Evolutionary conservation across 2,797 vertebrate genomes (phyloP).

Genomic region (Choloepus didactylus): DNA sequence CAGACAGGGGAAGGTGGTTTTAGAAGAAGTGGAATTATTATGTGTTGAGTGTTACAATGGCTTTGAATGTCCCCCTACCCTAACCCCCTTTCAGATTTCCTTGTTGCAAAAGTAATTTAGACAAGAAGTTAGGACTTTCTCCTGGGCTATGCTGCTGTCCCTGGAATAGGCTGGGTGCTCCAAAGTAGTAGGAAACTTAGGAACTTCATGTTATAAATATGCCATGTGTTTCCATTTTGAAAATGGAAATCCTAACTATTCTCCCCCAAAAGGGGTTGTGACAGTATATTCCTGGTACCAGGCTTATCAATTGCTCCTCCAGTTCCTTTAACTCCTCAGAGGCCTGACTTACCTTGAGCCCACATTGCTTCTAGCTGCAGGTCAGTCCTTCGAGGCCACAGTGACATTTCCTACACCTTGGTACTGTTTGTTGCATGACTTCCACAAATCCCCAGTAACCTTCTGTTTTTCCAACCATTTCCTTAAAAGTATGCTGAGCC

Average conservation of each 20-base stretch:
- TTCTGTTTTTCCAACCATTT: conserved; percentile 1
- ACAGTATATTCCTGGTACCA: neutral
- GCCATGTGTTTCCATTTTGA: neutral
- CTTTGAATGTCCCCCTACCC: neutral
- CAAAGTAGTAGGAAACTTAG: neutral
- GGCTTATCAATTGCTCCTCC: neutral
- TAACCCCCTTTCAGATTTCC: neutral
- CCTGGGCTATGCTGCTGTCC: neutral
- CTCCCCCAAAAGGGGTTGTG: neutral
- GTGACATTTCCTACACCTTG: neutral
- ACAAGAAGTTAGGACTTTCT: neutral
- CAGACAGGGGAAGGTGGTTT: neutral
- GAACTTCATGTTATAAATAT: neutral
- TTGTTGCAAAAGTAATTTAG: conserved; percentile 48
- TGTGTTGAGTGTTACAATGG: neutral
- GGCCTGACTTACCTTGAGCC: neutral
- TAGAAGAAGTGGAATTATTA: neutral
- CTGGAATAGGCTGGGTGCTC: neutral
- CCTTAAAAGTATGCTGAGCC: neutral
- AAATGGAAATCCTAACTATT: neutral
- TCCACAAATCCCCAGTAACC: neutral
- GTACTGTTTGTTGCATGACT: neutral
- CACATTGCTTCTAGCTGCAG: neutral
- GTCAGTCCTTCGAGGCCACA: neutral
- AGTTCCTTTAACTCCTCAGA: neutral